These are phyloP conservation scores for Phyllostomus discolor DNA, from an alignment of 2,113 vertebrate species.

Conservation along the genomic window DNA sequence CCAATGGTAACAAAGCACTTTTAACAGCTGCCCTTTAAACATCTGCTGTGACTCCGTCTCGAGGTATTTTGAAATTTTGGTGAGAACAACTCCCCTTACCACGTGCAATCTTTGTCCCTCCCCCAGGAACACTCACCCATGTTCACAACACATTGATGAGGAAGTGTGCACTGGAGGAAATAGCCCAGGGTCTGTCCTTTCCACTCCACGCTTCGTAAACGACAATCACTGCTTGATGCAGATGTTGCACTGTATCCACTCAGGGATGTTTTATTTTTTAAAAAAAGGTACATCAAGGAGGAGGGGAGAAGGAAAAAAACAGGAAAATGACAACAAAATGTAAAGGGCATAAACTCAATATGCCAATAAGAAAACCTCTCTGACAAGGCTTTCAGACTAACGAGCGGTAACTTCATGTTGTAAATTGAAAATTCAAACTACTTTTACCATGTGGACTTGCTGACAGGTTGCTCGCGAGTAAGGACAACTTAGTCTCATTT, in stretches of 20 bases:
- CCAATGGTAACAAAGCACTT: constrained; percentile 25
- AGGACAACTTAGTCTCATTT: not conserved
- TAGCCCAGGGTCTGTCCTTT: constrained; percentile 36
- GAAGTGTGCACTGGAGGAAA: constrained; percentile 25
- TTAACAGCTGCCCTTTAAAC: constrained; percentile 13
- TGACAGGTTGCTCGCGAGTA: constrained; percentile 33
- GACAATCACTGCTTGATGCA: constrained; percentile 90
- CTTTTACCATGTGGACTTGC: constrained; percentile 74
- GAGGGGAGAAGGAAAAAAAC: not conserved
- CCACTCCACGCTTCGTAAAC: constrained; percentile 77
- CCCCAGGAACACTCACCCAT: constrained; percentile 6
- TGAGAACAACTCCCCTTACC: constrained; percentile 45
- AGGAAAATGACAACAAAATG: constrained; percentile 80
- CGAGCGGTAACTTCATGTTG: constrained; percentile 68
- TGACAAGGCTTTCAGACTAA: constrained; percentile 93
- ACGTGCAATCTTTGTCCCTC: constrained; percentile 52
- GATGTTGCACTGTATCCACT: constrained; percentile 86
- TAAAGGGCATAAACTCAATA: constrained; percentile 69
- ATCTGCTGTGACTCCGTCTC: not conserved
- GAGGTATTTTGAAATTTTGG: constrained; percentile 48
- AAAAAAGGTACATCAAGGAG: constrained; percentile 46
- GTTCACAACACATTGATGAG: constrained; percentile 16
- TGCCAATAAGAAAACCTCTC: constrained; percentile 79
- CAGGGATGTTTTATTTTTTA: constrained; percentile 85
- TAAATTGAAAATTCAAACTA: constrained; percentile 78